These are phyloP conservation scores for Podarcis lilfordi DNA, from an alignment of 2,797 vertebrate species.

Conservation along the genomic window DNA sequence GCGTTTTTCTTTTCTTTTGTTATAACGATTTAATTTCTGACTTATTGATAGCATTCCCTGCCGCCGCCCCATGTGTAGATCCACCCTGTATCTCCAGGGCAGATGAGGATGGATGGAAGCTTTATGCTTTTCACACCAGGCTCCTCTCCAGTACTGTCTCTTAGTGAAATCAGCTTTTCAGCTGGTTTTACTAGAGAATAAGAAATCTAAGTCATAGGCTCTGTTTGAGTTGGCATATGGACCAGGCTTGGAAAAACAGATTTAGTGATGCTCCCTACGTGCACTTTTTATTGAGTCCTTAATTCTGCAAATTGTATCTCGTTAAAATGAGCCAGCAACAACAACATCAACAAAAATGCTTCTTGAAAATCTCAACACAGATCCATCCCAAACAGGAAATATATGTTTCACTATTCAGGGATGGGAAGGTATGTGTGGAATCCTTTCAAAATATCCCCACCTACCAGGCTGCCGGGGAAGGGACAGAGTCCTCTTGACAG, in stretches of 20 bases:
- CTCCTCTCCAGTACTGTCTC: conserved; percentile 50
- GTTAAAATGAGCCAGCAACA: conserved; percentile 63
- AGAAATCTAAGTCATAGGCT: conserved; percentile 50
- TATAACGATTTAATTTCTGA: too few species aligned
- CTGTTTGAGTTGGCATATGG: conserved; percentile 61
- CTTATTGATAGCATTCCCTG: too few species aligned
- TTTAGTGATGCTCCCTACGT: conserved; percentile 55
- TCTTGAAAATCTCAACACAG: conserved; percentile 56
- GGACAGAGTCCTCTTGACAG: not conserved
- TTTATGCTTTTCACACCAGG: conserved; percentile 47
- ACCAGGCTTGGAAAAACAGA: conserved; percentile 55
- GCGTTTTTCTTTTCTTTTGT: too few species aligned
- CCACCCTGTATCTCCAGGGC: not conserved
- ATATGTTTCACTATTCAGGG: conserved; percentile 41
- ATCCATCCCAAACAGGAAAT: conserved; percentile 35
- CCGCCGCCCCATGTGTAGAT: too few species aligned
- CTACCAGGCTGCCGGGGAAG: not conserved
- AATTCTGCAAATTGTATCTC: conserved; percentile 63
- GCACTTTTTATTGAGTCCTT: conserved; percentile 51
- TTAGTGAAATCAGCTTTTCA: conserved; percentile 60
- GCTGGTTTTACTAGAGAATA: conserved; percentile 52
- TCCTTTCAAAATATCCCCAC: not conserved
- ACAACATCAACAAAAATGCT: not conserved
- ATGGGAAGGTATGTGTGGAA: not conserved
- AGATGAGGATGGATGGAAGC: not conserved